Evolutionary conservation across 2,113 vertebrate genomes (phyloP), one percentile per base, ranked within the genome.

Genomic region (Tychaedon coryphoeus): DNA sequence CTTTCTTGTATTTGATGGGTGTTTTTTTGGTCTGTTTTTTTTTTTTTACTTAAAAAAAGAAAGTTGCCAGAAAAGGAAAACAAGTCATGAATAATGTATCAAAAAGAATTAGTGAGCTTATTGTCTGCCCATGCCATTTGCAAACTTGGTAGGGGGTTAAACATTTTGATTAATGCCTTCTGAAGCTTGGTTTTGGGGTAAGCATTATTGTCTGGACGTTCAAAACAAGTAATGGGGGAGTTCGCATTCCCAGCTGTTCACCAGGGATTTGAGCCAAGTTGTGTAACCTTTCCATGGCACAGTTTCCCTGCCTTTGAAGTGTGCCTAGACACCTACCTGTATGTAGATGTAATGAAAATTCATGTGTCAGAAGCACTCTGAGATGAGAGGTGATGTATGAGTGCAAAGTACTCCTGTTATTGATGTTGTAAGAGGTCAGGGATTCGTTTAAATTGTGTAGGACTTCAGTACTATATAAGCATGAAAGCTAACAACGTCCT

Each of bases 121-220:
- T 89, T 20, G 17, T 74, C 42, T 90, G 48, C 62, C 77, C 72
- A 31, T 92, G 94, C 83, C 80, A 84, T 93, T 97, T 96, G 80
- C 80, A 89, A 81, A 85, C 95, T 91, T 95, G 78, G 95, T 87
- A 97, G 96, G 96, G 79, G 95, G 83, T 95, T 95, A 95, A 96
- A 92, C 93, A 95, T 95, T 95, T 95, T 97, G 94, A 97, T 93
- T 95, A 96, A 95, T 96, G 89, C 72, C 69, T 95, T 84, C 69
- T 92, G 94, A 97, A 96, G 84, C 91, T 81, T 82, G 20, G 72
- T 89, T 96, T 64, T 36, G 61, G 89, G 86, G 48, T 82, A 43
- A 84, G 85, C 69, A 53, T 95, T 95, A 74, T 92, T 92, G 76
- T 74, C 76, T 91, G 93, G 80, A 92, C 57, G 0, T 93, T 86